A percentile compares a stretch with the other conserved stretches of the same genome.
Conservation (phyloP, 2,888 invertebrate species). For the Tinea pellionella region DNA sequence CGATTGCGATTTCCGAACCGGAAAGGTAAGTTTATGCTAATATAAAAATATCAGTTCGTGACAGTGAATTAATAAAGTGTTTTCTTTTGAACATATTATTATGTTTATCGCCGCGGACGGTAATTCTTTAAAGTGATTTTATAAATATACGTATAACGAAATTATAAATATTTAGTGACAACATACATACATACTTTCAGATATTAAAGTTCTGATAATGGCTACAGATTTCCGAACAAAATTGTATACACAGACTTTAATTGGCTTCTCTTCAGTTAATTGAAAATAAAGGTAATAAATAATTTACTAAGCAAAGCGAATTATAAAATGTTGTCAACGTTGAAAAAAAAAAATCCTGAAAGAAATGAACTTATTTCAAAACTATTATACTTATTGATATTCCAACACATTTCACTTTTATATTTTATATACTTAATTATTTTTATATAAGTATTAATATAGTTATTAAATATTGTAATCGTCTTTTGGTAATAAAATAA, state of each 20-base stretch:
- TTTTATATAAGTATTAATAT: too few species aligned
- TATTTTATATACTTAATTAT: too few species aligned
- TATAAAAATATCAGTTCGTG: neutral
- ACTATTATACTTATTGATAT: too few species aligned
- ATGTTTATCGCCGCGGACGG: too few species aligned
- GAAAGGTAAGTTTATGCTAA: neutral
- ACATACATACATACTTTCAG: neutral
- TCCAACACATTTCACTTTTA: neutral
- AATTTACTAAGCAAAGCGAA: conserved; percentile 9
- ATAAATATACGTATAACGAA: too few species aligned
- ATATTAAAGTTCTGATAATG: neutral
- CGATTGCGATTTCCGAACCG: neutral
- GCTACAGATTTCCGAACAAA: neutral
- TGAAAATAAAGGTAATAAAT: neutral
- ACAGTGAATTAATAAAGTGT: neutral
- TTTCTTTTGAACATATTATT: too few species aligned
- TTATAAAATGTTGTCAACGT: neutral
- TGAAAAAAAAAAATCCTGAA: too few species aligned
- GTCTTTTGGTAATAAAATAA: too few species aligned
- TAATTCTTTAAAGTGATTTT: too few species aligned
- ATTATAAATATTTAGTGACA: neutral
- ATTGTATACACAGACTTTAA: neutral
- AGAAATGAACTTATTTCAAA: too few species aligned
- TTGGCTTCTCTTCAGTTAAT: neutral
- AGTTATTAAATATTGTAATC: too few species aligned